Percentiles rank a stretch among this genome's conserved stretches.
phyloP scores from a whole-genome alignment of 2,797 vertebrate genomes.

The Sebastiscus albofasciatus region DNA sequence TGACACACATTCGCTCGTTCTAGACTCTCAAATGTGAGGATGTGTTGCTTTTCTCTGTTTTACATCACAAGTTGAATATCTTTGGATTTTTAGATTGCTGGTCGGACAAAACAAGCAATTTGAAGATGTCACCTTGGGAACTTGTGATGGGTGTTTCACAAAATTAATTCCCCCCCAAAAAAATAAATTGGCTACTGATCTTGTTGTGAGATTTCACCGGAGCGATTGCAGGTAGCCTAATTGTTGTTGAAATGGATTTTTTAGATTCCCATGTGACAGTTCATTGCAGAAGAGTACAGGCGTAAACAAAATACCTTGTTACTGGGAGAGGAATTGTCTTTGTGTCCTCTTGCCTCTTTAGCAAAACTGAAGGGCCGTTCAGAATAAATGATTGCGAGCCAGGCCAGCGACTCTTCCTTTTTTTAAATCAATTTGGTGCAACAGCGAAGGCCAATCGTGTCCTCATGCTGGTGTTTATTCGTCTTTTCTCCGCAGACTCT shows the following conservation, averaged over 20 bases:
- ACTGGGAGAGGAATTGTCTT: slow-evolving; percentile 3
- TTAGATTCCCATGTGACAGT: slow-evolving; percentile 3
- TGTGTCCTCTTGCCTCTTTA: slow-evolving; percentile 18
- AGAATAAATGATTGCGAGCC: slow-evolving; percentile 26
- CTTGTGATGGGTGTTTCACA: neutral
- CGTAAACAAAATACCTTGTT: slow-evolving; percentile 19
- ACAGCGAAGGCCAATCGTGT: slow-evolving; percentile 1
- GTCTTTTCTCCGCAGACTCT: slow-evolving; percentile 3
- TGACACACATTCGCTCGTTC: neutral
- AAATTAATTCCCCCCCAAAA: neutral
- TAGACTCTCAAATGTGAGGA: neutral
- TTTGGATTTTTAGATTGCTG: neutral
- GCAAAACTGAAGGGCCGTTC: slow-evolving; percentile 37
- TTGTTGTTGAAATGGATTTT: slow-evolving; percentile 28
- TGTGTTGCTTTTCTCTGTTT: neutral
- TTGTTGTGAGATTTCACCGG: slow-evolving; percentile 1
- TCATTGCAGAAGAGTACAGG: slow-evolving; percentile 1
- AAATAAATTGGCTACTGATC: slow-evolving; percentile 8
- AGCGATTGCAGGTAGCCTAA: neutral
- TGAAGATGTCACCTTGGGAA: neutral
- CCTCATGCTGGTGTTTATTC: slow-evolving; percentile 26
- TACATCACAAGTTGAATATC: neutral
- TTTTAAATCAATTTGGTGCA: slow-evolving; percentile 46
- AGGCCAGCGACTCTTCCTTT: slow-evolving; percentile 7
- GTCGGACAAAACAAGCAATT: no score